A percentile compares a stretch with the other conserved stretches of the same genome.
These are phyloP conservation scores for Arenaria interpres DNA, from an alignment of 2,113 vertebrate species.

Conservation along the genomic window DNA sequence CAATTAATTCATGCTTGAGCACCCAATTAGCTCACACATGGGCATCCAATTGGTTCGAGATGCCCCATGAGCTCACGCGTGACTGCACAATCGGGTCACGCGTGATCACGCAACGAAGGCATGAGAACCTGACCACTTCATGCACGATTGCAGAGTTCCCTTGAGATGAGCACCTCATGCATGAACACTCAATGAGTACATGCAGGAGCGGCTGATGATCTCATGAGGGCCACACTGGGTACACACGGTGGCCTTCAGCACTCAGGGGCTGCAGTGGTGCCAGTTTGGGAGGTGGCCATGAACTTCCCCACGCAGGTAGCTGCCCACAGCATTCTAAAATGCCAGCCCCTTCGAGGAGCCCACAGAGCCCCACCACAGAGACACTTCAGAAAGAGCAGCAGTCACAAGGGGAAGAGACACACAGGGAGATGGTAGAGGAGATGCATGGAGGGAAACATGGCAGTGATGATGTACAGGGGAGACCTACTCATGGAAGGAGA, in stretches of 20 bases:
- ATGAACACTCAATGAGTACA: background rate
- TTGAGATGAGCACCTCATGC: background rate
- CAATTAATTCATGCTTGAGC: background rate
- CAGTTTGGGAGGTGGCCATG: background rate
- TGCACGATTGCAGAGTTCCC: background rate
- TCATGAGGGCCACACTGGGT: background rate
- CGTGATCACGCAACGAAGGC: background rate
- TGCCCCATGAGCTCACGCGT: background rate
- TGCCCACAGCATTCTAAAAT: background rate
- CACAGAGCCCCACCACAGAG: background rate
- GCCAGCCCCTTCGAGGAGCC: background rate
- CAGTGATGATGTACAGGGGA: background rate
- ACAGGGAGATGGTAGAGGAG: background rate
- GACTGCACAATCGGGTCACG: background rate
- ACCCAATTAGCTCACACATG: background rate
- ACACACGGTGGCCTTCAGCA: rapidly evolving
- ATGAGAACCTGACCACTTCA: background rate
- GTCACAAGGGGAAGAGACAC: background rate
- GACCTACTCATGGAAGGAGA: background rate
- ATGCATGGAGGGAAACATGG: rapidly evolving
- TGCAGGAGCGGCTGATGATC: background rate
- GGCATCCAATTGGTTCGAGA: background rate
- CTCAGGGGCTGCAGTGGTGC: background rate
- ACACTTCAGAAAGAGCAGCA: background rate
- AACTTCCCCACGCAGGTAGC: background rate